Evolutionary conservation across 1,140 invertebrate genomes (phyloP), one percentile per base, ranked within the genome.

Genomic region (Gryllus bimaculatus): DNA sequence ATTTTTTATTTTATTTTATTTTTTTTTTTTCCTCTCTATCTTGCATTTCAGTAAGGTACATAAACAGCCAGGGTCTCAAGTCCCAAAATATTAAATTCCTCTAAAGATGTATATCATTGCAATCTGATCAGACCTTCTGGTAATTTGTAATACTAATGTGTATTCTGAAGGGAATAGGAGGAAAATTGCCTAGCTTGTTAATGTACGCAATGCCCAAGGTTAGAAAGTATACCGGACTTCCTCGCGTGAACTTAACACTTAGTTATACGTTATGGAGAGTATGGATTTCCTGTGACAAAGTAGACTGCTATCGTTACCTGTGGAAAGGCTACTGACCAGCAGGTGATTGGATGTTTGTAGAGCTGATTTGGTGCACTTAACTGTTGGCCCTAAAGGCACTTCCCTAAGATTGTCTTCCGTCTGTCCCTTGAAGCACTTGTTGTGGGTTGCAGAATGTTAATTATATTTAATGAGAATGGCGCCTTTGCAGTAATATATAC

Each of bases 351-450:
- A 66, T 66, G 54, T 66, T 39, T 66, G 54, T 66, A 66, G 54
- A 66, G 54, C 54, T 18, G 18, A 66, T 13, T 13, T 66, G 54
- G 54, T 66, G 54, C 54, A 66, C 54, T 66, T 66, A 39, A 66
- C 54, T 66, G 54, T 66, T 66, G 54, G 54, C 54, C 54, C 54
- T 66, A 66, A 66, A 66, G 54, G 18, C 54, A 66, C 54, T 66
- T 66, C 54, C 54, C 54, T 66, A 66, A 66, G 10, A 66, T 66
- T 66, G 54, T 66, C 54, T 66, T 66, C 54, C 54, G 54, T 66
- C 54, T 66, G 54, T 66, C 54, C 54, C 54, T 66, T 66, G 54
- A 66, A 66, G 54, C 54, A 66, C 54, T 66, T 66, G 54, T 66
- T 66, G 54, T 66, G 54, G 18, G 54, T 66, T 66, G 54, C 54